Evolutionary conservation across 2,888 invertebrate genomes (phyloP).

Genomic region (Caenorhabditis becei): DNA sequence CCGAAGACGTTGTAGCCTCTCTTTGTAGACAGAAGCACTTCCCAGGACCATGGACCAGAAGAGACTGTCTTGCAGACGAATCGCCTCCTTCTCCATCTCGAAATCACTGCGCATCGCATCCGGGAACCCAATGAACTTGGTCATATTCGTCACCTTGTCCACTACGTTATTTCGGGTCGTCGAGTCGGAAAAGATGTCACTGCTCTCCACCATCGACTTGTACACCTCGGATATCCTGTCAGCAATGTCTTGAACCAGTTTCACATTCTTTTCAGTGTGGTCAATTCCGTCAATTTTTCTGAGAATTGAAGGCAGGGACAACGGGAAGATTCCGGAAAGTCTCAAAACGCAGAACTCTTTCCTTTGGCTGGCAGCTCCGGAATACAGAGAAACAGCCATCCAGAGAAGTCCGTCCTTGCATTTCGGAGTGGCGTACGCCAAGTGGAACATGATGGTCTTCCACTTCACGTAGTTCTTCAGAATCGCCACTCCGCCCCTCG

Average conservation of each 20-base stretch:
- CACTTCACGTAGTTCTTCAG: constrained; percentile 66
- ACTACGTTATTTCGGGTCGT: constrained; percentile 56
- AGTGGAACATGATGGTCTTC: constrained; percentile 66
- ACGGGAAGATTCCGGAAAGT: constrained; percentile 64
- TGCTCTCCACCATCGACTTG: constrained; percentile 28
- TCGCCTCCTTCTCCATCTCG: constrained; percentile 65
- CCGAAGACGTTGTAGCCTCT: constrained; percentile 53
- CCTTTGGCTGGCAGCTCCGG: constrained; percentile 61
- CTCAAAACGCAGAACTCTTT: constrained; percentile 68
- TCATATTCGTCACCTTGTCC: constrained; percentile 63
- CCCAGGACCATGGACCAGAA: constrained; percentile 69
- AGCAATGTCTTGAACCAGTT: constrained; percentile 55
- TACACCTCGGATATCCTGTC: constrained; percentile 58
- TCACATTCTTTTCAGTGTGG: constrained; percentile 59
- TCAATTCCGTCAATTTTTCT: constrained; percentile 65
- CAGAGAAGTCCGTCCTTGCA: constrained; percentile 51
- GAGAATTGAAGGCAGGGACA: constrained; percentile 64
- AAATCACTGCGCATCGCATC: constrained; percentile 60
- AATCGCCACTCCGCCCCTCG: constrained; percentile 53
- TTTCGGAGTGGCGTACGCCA: constrained; percentile 63
- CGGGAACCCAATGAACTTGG: constrained; percentile 55
- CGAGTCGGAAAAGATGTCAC: constrained; percentile 46
- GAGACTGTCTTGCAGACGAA: constrained; percentile 41
- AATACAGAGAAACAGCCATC: constrained; percentile 56
- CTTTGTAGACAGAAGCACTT: constrained; percentile 57